Conservation (phyloP, 1,140 invertebrate species). For the Drosophila pectinifera region DNA sequence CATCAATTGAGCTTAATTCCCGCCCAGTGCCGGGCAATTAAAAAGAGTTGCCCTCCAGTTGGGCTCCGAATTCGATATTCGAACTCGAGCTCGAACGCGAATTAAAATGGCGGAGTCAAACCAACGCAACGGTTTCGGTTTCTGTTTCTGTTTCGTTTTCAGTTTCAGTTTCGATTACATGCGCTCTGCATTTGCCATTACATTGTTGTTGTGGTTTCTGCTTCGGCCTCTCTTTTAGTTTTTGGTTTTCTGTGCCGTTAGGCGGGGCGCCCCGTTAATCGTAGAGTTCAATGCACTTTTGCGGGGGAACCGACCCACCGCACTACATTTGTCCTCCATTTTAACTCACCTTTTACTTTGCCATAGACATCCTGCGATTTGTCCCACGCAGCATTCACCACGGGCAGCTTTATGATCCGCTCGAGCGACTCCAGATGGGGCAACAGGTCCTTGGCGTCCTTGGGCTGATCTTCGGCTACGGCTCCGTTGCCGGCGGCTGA, state of each 20-base stretch:
- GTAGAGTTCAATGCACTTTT: constrained; percentile 64
- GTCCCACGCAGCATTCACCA: constrained; percentile 86
- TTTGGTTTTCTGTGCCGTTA: constrained; percentile 31
- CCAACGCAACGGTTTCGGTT: constrained; percentile 44
- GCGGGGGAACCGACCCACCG: background rate
- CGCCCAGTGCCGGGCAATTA: constrained; percentile 39
- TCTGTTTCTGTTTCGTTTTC: constrained; percentile 23
- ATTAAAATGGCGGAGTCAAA: constrained; percentile 48
- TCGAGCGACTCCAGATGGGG: constrained; percentile 87
- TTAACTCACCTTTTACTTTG: constrained; percentile 86
- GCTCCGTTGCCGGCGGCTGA: constrained; percentile 38
- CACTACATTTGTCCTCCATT: constrained; percentile 15
- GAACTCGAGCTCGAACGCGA: constrained; percentile 19
- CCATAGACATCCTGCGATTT: constrained; percentile 87
- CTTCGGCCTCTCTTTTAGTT: constrained; percentile 26
- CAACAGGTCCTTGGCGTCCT: constrained; percentile 82
- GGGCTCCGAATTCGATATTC: constrained; percentile 27
- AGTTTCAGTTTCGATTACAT: constrained; percentile 38
- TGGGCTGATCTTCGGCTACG: constrained; percentile 49
- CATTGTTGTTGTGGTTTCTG: constrained; percentile 23
- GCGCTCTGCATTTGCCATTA: constrained; percentile 21
- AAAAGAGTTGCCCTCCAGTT: constrained; percentile 16
- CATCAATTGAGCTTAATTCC: constrained; percentile 69
- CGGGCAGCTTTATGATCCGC: constrained; percentile 86
- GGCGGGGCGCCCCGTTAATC: constrained; percentile 49